Evolutionary conservation across 2,797 vertebrate genomes (phyloP).

Genomic region (Tokudaia muenninki): DNA sequence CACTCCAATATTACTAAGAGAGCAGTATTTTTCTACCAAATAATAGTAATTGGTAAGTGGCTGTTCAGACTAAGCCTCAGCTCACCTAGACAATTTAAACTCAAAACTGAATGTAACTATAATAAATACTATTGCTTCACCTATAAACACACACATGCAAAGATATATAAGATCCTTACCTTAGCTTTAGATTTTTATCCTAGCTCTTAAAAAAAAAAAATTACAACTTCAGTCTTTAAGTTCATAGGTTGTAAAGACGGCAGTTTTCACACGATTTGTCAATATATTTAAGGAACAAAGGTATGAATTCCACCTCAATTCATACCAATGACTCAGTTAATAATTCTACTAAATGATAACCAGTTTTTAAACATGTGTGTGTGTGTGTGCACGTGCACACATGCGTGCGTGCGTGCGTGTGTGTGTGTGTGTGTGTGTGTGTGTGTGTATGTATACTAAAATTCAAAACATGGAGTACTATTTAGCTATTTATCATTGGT

Average conservation of each 20-base stretch:
- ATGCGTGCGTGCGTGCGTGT: not conserved
- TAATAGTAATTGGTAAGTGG: not conserved
- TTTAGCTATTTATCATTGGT: slow-evolving; percentile 62
- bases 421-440: not conserved
- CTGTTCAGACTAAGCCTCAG: slow-evolving; percentile 56
- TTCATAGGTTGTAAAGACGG: slow-evolving; percentile 83
- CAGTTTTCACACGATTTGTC: slow-evolving; percentile 85
- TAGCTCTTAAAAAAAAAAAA: slow-evolving; percentile 65
- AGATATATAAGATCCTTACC: slow-evolving; percentile 29
- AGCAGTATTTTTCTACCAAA: slow-evolving; percentile 45
- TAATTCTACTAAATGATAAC: slow-evolving; percentile 85
- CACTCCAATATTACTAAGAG: slow-evolving; percentile 34
- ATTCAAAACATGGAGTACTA: slow-evolving; percentile 63
- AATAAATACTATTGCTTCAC: slow-evolving; percentile 50
- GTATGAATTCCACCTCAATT: slow-evolving; percentile 85
- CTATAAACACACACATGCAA: slow-evolving; percentile 57
- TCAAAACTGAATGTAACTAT: slow-evolving; percentile 52
- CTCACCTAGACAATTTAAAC: slow-evolving; percentile 43
- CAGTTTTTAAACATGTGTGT: slow-evolving; percentile 17
- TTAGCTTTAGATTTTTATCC: slow-evolving; percentile 62
- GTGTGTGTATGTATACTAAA: not conserved
- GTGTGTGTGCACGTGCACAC: too few species aligned
- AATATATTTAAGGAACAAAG: slow-evolving; percentile 84
- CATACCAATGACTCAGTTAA: slow-evolving; percentile 76
- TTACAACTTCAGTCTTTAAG: slow-evolving; percentile 86